Conservation (phyloP, 2,797 vertebrate species). For the Hippocampus kuda region DNA sequence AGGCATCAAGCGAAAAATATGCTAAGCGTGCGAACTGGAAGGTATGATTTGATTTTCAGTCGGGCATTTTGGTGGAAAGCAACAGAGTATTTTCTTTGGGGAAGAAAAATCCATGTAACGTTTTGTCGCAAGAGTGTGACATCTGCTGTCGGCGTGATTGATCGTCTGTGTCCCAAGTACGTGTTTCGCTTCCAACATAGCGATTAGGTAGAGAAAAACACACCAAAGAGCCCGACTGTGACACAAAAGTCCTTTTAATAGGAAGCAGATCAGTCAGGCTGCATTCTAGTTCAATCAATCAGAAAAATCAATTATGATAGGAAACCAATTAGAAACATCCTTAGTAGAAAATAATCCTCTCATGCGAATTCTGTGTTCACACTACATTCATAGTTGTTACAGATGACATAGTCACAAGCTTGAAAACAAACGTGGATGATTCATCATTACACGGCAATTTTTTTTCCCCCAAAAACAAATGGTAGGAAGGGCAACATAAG, state of each 20-base stretch:
- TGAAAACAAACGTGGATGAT: conserved; percentile 40
- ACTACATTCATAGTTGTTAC: conserved; percentile 65
- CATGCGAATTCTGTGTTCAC: conserved; percentile 67
- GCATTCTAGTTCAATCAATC: conserved; percentile 54
- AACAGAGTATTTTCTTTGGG: too few relatives aligned
- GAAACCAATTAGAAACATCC: conserved; percentile 72
- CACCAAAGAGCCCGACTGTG: conserved; percentile 31
- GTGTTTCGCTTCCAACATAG: too few relatives aligned
- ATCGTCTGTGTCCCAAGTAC: too few relatives aligned
- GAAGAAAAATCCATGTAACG: too few relatives aligned
- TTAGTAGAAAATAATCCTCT: conserved; percentile 72
- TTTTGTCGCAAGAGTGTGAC: neutral
- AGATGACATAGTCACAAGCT: conserved; percentile 61
- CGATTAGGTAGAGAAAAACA: neutral
- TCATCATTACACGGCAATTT: conserved; percentile 25
- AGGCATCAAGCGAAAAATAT: neutral
- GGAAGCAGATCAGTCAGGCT: conserved; percentile 69
- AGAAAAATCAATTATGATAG: conserved; percentile 59
- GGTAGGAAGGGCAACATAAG: conserved; percentile 39
- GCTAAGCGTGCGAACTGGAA: neutral
- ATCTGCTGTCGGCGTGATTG: neutral
- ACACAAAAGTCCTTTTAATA: conserved; percentile 66
- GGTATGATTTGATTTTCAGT: too few relatives aligned
- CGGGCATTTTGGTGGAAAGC: too few relatives aligned
- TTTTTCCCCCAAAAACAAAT: conserved; percentile 26